phyloP scores from a whole-genome alignment of 2,797 vertebrate genomes.

The Manis javanica region DNA sequence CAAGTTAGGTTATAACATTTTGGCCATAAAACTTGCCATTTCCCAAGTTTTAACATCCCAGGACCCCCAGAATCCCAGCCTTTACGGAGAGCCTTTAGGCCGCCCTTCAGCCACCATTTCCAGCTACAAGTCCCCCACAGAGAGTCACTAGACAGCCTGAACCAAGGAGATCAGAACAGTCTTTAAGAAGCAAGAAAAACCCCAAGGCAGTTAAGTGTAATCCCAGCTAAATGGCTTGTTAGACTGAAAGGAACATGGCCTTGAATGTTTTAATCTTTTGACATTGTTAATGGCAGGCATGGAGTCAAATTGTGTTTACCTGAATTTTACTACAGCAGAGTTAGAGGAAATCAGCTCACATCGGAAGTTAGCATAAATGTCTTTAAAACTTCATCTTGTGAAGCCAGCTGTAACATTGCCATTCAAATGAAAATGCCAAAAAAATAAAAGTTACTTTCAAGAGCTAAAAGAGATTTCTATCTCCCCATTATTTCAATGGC shows the following conservation, averaged over 20 bases:
- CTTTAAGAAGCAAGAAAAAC: conserved; percentile 2
- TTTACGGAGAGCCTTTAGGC: neutral
- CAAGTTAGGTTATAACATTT: neutral
- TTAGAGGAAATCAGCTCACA: conserved; percentile 59
- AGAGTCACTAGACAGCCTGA: neutral
- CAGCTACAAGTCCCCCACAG: neutral
- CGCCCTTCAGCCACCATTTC: neutral
- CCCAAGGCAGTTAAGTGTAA: neutral
- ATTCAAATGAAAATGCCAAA: conserved; percentile 65
- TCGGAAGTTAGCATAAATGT: conserved; percentile 70
- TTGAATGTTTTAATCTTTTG: conserved; percentile 53
- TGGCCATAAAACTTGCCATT: neutral
- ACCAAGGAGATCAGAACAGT: neutral
- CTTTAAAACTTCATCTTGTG: conserved; percentile 67
- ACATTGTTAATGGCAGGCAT: conserved; percentile 50
- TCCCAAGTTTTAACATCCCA: neutral
- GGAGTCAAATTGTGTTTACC: conserved; percentile 75
- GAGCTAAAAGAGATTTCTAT: conserved; percentile 74
- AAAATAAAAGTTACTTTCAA: conserved; percentile 53
- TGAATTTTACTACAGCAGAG: conserved; percentile 60
- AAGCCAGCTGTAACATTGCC: conserved; percentile 51
- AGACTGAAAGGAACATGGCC: neutral
- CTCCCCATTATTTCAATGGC: conserved; percentile 71
- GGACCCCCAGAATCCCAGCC: neutral
- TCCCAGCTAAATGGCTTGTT: neutral